phyloP scores from a whole-genome alignment of 2,888 invertebrate genomes.

The Julus scanicus region DNA sequence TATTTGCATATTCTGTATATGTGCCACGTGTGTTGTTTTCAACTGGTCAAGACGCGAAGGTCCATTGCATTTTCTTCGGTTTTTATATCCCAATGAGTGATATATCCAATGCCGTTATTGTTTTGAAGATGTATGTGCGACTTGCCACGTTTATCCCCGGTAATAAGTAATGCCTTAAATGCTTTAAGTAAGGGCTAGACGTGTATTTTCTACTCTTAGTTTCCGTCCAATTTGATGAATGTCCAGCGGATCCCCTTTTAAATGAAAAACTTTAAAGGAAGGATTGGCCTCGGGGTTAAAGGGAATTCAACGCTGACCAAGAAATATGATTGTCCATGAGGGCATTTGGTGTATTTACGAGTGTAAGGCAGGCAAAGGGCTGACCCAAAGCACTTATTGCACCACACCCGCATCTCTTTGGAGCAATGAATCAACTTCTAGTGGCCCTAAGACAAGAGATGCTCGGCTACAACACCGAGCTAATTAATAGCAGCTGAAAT shows the following conservation, averaged over 20 bases:
- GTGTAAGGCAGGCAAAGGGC: not conserved
- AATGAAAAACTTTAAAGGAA: constrained; percentile 22
- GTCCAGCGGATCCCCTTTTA: not conserved
- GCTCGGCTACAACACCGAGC: not conserved
- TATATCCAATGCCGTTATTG: too few relatives aligned
- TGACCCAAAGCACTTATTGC: constrained; percentile 21
- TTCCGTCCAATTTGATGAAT: not conserved
- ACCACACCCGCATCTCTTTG: not conserved
- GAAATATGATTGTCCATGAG: constrained; percentile 39
- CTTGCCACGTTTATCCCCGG: too few relatives aligned
- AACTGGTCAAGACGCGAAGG: too few relatives aligned
- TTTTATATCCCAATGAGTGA: too few relatives aligned
- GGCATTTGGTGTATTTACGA: constrained; percentile 30
- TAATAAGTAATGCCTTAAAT: too few relatives aligned
- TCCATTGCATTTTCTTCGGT: too few relatives aligned
- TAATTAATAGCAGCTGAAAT: not conserved
- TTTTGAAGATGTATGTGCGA: too few relatives aligned
- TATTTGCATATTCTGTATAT: too few relatives aligned
- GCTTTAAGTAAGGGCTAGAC: too few relatives aligned
- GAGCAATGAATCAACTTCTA: constrained; percentile 1
- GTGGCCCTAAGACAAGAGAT: constrained; percentile 25
- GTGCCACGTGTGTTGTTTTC: too few relatives aligned
- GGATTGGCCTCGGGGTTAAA: constrained; percentile 17
- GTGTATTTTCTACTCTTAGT: too few relatives aligned
- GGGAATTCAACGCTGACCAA: not conserved